These are phyloP conservation scores for Metridium senile DNA, from an alignment of 92 coral and sea anemone species.

Conservation along the genomic window DNA sequence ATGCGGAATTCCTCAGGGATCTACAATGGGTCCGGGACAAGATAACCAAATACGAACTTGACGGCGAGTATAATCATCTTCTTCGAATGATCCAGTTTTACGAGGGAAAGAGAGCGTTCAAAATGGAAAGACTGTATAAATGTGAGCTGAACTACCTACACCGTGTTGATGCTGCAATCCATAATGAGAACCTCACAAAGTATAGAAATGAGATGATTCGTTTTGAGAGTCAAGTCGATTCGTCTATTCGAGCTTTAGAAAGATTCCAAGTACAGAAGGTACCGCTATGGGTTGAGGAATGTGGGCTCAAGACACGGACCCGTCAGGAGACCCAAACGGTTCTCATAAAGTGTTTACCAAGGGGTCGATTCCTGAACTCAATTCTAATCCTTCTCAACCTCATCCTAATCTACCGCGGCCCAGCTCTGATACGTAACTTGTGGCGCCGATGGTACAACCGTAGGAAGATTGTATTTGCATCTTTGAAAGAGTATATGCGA, in stretches of 20 bases:
- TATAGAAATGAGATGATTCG: conserved; percentile 76
- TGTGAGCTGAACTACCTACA: conserved; percentile 79
- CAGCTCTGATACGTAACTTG: conserved; percentile 69
- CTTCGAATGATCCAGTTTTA: conserved; percentile 78
- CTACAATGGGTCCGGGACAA: conserved; percentile 83
- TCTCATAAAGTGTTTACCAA: conserved; percentile 85
- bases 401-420: conserved; percentile 87
- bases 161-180: conserved; percentile 62
- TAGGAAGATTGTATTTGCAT: conserved; percentile 74
- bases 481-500: conserved; percentile 69
- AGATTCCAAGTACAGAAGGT: conserved; percentile 67
- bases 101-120: conserved; percentile 84
- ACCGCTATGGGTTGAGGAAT: conserved; percentile 79
- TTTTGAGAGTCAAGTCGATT: conserved; percentile 64
- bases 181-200: conserved; percentile 69
- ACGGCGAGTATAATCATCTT: conserved; percentile 75
- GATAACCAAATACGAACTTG: conserved; percentile 70
- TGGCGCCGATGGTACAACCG: conserved; percentile 95
- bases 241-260: conserved; percentile 61
- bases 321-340: conserved; percentile 86
- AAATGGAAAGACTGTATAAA: conserved; percentile 69
- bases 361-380: conserved; percentile 68
- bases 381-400: conserved; percentile 73
- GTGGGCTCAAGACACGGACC: conserved; percentile 84
- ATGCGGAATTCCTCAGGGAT: conserved; percentile 62